Evolutionary conservation across 2,113 vertebrate species (phyloP).

Genomic region (Antigone vipio): DNA sequence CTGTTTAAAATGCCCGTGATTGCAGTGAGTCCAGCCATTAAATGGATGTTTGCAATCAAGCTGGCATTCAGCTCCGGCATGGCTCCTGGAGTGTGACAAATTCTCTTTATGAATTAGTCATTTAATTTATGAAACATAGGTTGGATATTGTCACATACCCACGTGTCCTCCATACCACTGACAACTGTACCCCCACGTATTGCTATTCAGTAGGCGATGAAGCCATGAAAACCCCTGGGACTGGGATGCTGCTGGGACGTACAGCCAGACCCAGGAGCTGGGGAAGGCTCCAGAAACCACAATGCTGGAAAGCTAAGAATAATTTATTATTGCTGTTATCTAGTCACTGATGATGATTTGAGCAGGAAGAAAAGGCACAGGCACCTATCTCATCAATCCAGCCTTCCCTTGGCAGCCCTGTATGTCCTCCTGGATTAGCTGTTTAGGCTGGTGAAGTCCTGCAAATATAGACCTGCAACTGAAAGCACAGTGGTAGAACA

Average conservation of each 20-base stretch:
- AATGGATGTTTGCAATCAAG: slow-evolving; percentile 57
- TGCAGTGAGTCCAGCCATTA: slow-evolving; percentile 10
- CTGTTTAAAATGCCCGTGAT: not conserved
- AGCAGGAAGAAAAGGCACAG: not conserved
- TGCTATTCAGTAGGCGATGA: not conserved
- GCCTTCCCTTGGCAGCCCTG: not conserved
- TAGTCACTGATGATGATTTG: not conserved
- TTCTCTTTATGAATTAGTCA: slow-evolving; percentile 57
- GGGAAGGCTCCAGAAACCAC: not conserved
- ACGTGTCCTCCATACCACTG: not conserved
- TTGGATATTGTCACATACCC: slow-evolving; percentile 29
- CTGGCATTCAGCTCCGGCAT: slow-evolving; percentile 12
- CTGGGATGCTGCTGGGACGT: not conserved
- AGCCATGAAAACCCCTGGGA: not conserved
- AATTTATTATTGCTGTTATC: not conserved
- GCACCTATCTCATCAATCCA: not conserved
- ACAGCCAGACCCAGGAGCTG: not conserved
- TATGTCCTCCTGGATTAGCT: not conserved
- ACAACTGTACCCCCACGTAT: not conserved
- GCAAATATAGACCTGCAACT: not conserved
- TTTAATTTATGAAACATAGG: slow-evolving; percentile 49
- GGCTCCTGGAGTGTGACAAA: slow-evolving; percentile 25
- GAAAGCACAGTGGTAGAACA: not conserved
- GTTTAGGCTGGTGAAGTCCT: not conserved
- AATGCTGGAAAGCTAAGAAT: not conserved